Evolutionary conservation across 1,140 invertebrate genomes (phyloP), one percentile per base, ranked within the genome.

Genomic region (Eupristina koningsbergeri): DNA sequence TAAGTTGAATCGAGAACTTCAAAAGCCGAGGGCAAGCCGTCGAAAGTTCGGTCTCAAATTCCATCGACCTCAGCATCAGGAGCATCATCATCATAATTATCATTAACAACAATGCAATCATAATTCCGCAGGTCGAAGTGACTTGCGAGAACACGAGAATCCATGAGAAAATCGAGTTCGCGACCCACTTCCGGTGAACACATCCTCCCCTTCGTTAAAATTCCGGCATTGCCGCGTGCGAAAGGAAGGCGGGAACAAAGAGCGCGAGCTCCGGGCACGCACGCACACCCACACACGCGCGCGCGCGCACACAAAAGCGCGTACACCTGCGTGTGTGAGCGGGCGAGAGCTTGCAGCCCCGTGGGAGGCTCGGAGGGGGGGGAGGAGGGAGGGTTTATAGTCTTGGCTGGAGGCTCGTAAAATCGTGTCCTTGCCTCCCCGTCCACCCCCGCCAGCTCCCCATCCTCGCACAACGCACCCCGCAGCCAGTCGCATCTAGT

Each of bases 371-470:
- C n/a, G n/a, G n/a, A n/a, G n/a, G n/a, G n/a, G n/a, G n/a, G n/a
- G n/a, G n/a, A n/a, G n/a, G 85, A 71, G 78, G n/a, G 80, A 69
- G 69, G 61, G 80, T 86, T 84, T 88, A 75, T 83, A 75, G 80
- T 75, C 58, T 67, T 80, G 67, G n/a, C 71, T 34, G 85, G 86
- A 69, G 69, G 74, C 67, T 74, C 39, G 71, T 47, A 67, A 58
- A 58, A 45, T 73, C 39, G 36, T 31, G 80, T 79, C 80, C 85
- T 84, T 80, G 77, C 74, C 80, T 53, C 45, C 63, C 79, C 73
- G 58, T 63, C 64, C 79, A 75, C 64, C 45, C 83, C 76, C 74
- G 34, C 34, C 39, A 19, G 15, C 13, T 36, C 1, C 45, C 45
- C n/a, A 45, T 67, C 19, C 63, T 78, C 77, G 29, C 74, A 50